Evolutionary conservation across 2,113 vertebrate genomes (phyloP).

Genomic region (Callipepla californica): DNA sequence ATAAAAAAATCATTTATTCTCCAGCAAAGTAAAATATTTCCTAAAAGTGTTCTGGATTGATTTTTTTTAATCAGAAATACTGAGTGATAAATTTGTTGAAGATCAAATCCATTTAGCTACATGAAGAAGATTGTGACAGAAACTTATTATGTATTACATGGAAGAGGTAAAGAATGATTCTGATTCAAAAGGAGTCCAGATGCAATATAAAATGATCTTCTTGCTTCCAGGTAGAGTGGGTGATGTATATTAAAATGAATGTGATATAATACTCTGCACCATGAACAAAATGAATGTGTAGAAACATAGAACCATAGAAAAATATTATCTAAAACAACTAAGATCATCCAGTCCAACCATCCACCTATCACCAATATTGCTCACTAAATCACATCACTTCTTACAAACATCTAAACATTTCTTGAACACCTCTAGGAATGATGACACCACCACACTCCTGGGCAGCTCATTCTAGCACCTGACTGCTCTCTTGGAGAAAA

Average conservation of each 20-base stretch:
- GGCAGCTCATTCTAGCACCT: too few species aligned
- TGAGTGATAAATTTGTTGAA: conserved; percentile 30
- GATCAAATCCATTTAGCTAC: conserved; percentile 42
- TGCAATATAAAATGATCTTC: neutral
- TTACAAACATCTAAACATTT: too few species aligned
- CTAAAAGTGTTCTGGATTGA: conserved; percentile 22
- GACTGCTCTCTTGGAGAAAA: too few species aligned
- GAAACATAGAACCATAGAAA: neutral
- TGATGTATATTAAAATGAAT: neutral
- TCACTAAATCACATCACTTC: too few species aligned
- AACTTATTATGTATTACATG: conserved; percentile 36
- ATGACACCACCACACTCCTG: too few species aligned
- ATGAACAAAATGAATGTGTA: neutral
- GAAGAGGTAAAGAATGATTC: conserved; percentile 3
- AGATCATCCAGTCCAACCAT: too few species aligned
- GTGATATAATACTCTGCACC: neutral
- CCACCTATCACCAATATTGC: too few species aligned
- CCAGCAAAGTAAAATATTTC: conserved; percentile 39
- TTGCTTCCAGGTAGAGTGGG: neutral
- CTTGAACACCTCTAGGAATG: too few species aligned
- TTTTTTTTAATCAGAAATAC: conserved; percentile 9
- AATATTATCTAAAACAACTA: too few species aligned
- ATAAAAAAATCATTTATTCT: conserved; percentile 14
- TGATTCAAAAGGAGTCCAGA: neutral
- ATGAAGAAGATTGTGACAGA: conserved; percentile 29